phyloP scores from a whole-genome alignment of 2,113 vertebrate species.

The Brachirus orientalis region DNA sequence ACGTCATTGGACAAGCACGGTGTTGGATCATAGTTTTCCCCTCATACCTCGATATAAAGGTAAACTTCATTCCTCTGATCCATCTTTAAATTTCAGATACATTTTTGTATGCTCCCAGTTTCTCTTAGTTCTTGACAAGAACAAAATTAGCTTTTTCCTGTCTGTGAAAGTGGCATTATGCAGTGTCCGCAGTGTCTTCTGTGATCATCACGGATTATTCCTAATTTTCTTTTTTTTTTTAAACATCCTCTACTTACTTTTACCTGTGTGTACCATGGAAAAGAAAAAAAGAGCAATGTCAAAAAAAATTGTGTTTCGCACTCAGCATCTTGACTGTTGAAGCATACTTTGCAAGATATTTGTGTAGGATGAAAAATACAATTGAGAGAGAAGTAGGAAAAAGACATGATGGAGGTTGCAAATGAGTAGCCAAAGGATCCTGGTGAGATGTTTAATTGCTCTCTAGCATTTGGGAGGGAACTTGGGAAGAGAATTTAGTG shows the following conservation, averaged over 20 bases:
- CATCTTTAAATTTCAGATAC: background rate
- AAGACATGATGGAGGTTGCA: slow-evolving; percentile 2
- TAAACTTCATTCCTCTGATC: slow-evolving; percentile 31
- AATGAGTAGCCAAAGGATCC: slow-evolving; percentile 39
- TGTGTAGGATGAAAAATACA: background rate
- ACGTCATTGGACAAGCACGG: background rate
- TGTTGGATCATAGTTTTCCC: slow-evolving; percentile 5
- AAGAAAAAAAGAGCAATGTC: slow-evolving; percentile 19
- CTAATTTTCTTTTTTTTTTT: slow-evolving; percentile 9
- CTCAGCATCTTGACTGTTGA: background rate
- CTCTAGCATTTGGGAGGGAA: slow-evolving; percentile 42
- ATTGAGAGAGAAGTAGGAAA: background rate
- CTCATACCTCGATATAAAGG: slow-evolving; percentile 20
- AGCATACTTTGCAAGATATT: background rate
- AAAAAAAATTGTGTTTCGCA: slow-evolving; percentile 20
- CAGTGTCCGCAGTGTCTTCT: too few species aligned
- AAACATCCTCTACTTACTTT: background rate
- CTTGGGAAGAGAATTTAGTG: slow-evolving; percentile 28
- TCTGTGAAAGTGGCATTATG: slow-evolving; percentile 1
- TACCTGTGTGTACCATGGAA: background rate
- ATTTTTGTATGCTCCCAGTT: too few species aligned
- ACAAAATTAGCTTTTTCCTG: slow-evolving; percentile 22
- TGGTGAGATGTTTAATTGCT: slow-evolving; percentile 54
- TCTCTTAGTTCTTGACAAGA: background rate
- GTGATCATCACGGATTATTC: background rate